Evolutionary conservation across 1,140 invertebrate genomes (phyloP), one percentile per base, ranked within the genome.

Genomic region (Alviniconcha marisindica): DNA sequence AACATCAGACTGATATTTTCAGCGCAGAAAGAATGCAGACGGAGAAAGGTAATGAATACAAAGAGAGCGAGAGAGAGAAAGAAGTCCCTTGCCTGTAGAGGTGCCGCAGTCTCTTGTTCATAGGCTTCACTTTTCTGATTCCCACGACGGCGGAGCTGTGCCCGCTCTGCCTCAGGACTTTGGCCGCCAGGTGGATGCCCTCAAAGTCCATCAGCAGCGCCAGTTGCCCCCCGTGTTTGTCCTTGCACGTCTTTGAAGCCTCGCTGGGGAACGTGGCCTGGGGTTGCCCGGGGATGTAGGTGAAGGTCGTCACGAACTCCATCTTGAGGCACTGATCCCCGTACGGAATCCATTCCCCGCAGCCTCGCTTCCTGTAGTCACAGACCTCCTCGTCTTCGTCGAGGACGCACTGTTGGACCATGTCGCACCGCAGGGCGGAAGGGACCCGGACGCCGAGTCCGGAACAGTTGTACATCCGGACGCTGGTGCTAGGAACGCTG

Each of bases 371-470:
- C 4, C 3, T 44, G 76, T 77, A 77, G 24, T 54, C 48, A 31
- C 76, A 77, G 40, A 1, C 40, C 3, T n/a, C 48, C 31, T 77
- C 76, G 31, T 77, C 76, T 33, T 77, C 76, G 44, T 44, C 42
- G 18, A 31, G 18, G 48, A 77, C 4, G 18, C 76, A 77, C 24
- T 77, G 76, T 28, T 77, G 42, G 21, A 77, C 76, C 76, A 77
- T 77, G 44, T 77, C 44, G 44, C 76, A 77, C 44, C 3, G 18
- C 10, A 77, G 36, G 24, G 42, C 76, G 21, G 18, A 0, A 14
- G 76, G 76, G 48, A 77, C 54, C 24, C 3, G 12, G 3, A 51
- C 21, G 42, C 24, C 21, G n/a, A n/a, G n/a, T 1, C 28, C 21
- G 15, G 76, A 77, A 28, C 76, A 77, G 44, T 77, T 28, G 44